These are phyloP conservation scores for Hiodon alosoides DNA, from an alignment of 2,113 vertebrate species.

Conservation along the genomic window DNA sequence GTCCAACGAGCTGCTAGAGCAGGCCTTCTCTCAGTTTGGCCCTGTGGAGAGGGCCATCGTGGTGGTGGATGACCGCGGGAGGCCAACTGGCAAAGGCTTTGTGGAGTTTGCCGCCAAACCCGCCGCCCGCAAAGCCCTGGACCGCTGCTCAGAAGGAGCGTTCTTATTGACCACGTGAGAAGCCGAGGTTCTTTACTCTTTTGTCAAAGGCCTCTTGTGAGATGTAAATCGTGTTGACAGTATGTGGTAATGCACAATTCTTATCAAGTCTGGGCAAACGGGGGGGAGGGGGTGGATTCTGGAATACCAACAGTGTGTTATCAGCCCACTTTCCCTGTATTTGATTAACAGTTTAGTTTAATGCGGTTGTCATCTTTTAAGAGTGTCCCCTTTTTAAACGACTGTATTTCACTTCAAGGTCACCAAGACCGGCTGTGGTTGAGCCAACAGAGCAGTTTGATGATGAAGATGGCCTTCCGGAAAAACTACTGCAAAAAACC, in stretches of 20 bases:
- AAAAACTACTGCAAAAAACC: constrained; percentile 87
- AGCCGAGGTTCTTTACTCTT: not conserved
- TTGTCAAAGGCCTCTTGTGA: too few species aligned
- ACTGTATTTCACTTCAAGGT: constrained; percentile 56
- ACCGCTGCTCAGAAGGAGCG: constrained; percentile 88
- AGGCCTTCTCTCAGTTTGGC: constrained; percentile 92
- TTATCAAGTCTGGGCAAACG: too few species aligned
- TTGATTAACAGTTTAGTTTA: too few species aligned
- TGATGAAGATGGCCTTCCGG: constrained; percentile 88
- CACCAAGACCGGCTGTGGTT: constrained; percentile 89
- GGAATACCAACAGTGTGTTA: too few species aligned
- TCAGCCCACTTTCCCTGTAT: too few species aligned
- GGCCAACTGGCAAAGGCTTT: constrained; percentile 85
- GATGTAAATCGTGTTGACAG: too few species aligned
- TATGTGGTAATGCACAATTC: too few species aligned
- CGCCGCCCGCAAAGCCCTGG: constrained; percentile 87
- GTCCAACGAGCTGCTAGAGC: constrained; percentile 92
- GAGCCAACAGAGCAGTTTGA: constrained; percentile 93
- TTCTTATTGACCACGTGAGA: constrained; percentile 93
- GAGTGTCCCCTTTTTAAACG: too few species aligned
- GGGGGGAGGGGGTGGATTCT: too few species aligned
- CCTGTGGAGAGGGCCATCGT: constrained; percentile 88
- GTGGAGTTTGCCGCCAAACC: constrained; percentile 94
- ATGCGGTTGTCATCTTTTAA: too few species aligned
- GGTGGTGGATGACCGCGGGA: constrained; percentile 88